A percentile compares a stretch with the other conserved stretches of the same genome.
phyloP scores from a whole-genome alignment of 2,797 vertebrate genomes.

The Karalla daura region DNA sequence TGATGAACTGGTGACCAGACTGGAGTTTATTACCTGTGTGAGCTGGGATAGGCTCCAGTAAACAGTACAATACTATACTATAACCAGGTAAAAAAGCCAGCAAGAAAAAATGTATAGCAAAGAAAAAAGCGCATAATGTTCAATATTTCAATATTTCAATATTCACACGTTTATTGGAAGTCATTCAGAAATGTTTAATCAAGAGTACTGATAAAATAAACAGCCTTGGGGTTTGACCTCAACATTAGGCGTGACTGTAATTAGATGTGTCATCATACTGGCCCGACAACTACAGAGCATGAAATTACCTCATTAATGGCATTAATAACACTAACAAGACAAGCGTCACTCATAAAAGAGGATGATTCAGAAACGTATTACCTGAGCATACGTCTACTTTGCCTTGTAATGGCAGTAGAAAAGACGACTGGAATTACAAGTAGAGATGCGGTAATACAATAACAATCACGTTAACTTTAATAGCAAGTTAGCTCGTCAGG shows the following conservation, averaged over 20 bases:
- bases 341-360: neutral
- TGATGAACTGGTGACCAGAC: too few relatives aligned
- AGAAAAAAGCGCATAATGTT: too few relatives aligned
- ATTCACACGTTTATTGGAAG: neutral
- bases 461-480: slow-evolving; percentile 27
- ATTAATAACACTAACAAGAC: neutral
- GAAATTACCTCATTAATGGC: neutral
- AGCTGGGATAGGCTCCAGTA: too few relatives aligned
- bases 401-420: neutral
- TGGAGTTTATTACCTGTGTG: too few relatives aligned
- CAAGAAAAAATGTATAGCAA: too few relatives aligned
- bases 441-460: neutral
- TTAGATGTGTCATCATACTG: neutral
- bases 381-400: neutral
- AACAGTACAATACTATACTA: too few relatives aligned
- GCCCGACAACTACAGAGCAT: neutral
- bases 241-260: neutral
- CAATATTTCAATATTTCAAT: neutral
- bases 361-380: too few relatives aligned
- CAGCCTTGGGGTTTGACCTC: neutral
- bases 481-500: slow-evolving; percentile 49
- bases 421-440: neutral
- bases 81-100: too few relatives aligned
- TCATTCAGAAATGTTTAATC: neutral
- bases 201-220: neutral